Percentiles rank a stretch among this genome's conserved stretches.
These are phyloP conservation scores for Corydoras sp. DNA, from an alignment of 2,113 vertebrate species.

Conservation along the genomic window DNA sequence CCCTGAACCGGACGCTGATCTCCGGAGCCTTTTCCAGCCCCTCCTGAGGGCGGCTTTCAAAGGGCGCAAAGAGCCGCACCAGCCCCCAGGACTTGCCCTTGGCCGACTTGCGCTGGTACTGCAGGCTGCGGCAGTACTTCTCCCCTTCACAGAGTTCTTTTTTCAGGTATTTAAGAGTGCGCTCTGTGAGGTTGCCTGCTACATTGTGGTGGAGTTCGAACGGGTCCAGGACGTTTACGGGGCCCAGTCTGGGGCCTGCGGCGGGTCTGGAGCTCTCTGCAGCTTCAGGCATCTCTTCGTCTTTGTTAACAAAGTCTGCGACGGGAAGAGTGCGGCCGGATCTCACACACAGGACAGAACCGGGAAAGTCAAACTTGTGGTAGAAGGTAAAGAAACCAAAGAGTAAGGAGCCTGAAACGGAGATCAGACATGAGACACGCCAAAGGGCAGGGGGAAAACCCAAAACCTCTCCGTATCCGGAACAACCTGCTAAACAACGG, in stretches of 20 bases:
- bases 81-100: constrained; percentile 83
- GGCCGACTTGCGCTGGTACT: constrained; percentile 73
- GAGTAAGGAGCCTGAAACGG: constrained; percentile 68
- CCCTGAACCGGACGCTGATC: constrained; percentile 67
- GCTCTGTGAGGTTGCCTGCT: constrained; percentile 77
- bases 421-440: background rate
- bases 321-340: constrained; percentile 65
- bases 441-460: background rate
- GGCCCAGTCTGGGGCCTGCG: constrained; percentile 57
- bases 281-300: background rate
- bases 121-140: constrained; percentile 81
- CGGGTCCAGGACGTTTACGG: constrained; percentile 84
- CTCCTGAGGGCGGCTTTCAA: constrained; percentile 12
- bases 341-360: constrained; percentile 69
- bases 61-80: constrained; percentile 69
- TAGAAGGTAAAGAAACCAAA: constrained; percentile 81
- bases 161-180: constrained; percentile 63
- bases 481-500: too few species aligned
- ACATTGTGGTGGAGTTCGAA: constrained; percentile 89
- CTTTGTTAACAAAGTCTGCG: constrained; percentile 49
- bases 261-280: constrained; percentile 15
- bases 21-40: constrained; percentile 21
- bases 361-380: constrained; percentile 69
- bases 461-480: background rate
- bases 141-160: constrained; percentile 70